Conservation (phyloP, 2,797 vertebrate genomes). For the Cichlasoma orientale region DNA sequence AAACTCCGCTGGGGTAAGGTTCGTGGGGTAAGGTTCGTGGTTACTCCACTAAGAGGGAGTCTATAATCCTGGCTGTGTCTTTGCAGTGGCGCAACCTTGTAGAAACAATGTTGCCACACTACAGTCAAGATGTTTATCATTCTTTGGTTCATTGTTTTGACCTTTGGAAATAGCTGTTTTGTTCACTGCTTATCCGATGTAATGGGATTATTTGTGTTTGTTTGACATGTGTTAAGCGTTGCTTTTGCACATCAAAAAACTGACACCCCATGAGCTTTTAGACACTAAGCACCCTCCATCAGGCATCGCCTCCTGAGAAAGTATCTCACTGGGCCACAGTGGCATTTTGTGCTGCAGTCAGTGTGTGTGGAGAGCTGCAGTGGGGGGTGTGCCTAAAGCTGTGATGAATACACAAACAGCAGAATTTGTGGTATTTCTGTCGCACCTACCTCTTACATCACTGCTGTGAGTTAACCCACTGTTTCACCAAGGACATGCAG, state of each 20-base stretch:
- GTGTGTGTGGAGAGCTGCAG: slow-evolving; percentile 4
- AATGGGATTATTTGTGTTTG: background rate
- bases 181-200: background rate
- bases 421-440: slow-evolving; percentile 46
- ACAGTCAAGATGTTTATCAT: background rate
- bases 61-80: background rate
- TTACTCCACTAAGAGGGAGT: too few relatives aligned
- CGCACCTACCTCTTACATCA: slow-evolving; percentile 38
- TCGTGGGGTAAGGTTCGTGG: too few relatives aligned
- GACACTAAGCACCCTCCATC: background rate
- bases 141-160: background rate
- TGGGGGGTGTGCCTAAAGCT: background rate
- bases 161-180: background rate
- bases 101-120: background rate
- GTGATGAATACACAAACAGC: slow-evolving; percentile 32
- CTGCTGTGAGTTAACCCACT: slow-evolving; percentile 24
- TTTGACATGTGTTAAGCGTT: background rate
- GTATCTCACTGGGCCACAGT: background rate
- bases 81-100: slow-evolving; percentile 7
- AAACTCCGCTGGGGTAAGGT: too few relatives aligned
- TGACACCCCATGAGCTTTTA: background rate
- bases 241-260: background rate
- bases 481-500: slow-evolving; percentile 20
- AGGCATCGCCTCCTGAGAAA: slow-evolving; percentile 8
- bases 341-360: background rate